phyloP scores from a whole-genome alignment of 1,140 invertebrate genomes.

The Bathynomus jamesi region DNA sequence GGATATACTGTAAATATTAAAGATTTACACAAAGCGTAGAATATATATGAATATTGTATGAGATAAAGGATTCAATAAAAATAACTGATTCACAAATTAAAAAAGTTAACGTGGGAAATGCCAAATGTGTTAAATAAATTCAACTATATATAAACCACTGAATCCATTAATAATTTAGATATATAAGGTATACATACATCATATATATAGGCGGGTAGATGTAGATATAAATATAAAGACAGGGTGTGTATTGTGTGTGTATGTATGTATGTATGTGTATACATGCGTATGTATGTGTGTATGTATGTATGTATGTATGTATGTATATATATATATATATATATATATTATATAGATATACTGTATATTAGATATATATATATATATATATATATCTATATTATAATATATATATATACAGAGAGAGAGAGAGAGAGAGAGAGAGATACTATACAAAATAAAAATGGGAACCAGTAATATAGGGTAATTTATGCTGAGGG shows the following conservation, averaged over 20 bases:
- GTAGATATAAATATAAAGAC: constrained; percentile 10
- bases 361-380: neutral
- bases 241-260: constrained; percentile 4
- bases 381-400: constrained; percentile 13
- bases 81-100: neutral
- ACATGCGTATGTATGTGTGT: constrained; percentile 4
- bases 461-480: no score
- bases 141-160: no score
- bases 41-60: no score
- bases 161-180: neutral
- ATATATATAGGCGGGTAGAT: constrained; percentile 6
- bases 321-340: constrained; percentile 2
- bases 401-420: constrained; percentile 6
- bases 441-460: no score
- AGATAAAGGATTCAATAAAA: no score
- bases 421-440: no score
- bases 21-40: neutral
- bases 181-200: neutral
- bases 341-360: neutral
- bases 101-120: no score
- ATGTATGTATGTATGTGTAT: constrained; percentile 15
- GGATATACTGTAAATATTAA: neutral
- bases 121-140: no score
- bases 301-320: constrained; percentile 3
- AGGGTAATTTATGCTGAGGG: no score